Evolutionary conservation across 2,888 invertebrate genomes (phyloP), one percentile per base, ranked within the genome.

Genomic region (Actias luna): DNA sequence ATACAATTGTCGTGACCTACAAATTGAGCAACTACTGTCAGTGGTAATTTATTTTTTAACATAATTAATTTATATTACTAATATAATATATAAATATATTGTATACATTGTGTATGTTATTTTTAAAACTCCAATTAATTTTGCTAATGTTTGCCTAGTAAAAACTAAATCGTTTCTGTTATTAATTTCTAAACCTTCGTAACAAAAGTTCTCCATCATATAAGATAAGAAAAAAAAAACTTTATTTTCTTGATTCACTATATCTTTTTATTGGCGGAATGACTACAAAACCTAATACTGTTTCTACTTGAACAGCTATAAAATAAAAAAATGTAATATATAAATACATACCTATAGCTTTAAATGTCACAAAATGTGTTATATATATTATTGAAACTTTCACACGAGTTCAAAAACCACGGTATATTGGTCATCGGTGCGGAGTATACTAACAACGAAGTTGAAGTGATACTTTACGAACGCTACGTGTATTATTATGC

Each of bases 381-480:
- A 50, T 12, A 50, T 25, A 3, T 39, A 39, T 58, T 62, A 31
- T 14, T 31, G n/a, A 33, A 64, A 61, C 58, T 39, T 39, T 36
- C 59, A 39, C 61, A 35, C 31, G 55, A 25, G 55, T 63, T 60
- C 64, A 59, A 46, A 14, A 55, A 18, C 22, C 58, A 50, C 61
- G 52, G 63, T 63, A 22, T 58, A 25, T 22, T 46, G 36, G 12
- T 59, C 35, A 29, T 36, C 63, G 63, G 64, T 67, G 68, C 63
- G 61, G 63, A 68, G 65, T 66, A 62, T 59, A 60, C 71, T 69
- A 69, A 50, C 59, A 60, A 55, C 60, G 61, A 71, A 62, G 70
- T 68, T 65, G 67, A 69, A 77, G 65, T 75, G 78, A 75, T 66
- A 69, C 31, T 62, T 66, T 71, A 72, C 67, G 70, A 66, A 67